Evolutionary conservation across 37 sponge, comb jelly and placozoan genomes (phyloP).

Genomic region (Agelas oroides): DNA sequence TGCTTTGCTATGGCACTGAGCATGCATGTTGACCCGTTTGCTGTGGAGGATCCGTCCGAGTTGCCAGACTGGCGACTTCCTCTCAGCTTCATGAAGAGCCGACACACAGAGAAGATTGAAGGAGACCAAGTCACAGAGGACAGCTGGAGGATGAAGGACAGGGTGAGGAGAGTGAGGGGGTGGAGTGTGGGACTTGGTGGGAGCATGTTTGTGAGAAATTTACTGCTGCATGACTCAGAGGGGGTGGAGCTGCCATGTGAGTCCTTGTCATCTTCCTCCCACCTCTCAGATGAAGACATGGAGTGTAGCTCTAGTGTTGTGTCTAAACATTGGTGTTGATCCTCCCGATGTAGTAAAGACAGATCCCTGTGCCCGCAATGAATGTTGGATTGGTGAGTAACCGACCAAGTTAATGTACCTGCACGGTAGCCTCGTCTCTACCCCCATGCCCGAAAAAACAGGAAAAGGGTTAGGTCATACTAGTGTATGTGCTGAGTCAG

Average conservation of each 20-base stretch:
- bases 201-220: too few relatives aligned
- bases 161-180: conserved; percentile 71
- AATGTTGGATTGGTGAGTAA: conserved; percentile 96
- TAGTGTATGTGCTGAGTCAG: too few relatives aligned
- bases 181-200: too few relatives aligned
- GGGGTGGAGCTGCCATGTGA: too few relatives aligned
- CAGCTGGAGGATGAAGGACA: conserved; percentile 83
- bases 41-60: conserved; percentile 64
- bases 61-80: conserved; percentile 85
- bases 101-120: conserved; percentile 64
- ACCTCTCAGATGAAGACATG: conserved; percentile 89
- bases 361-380: conserved; percentile 89
- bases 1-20: neutral
- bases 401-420: too few relatives aligned
- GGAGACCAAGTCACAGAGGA: conserved; percentile 4
- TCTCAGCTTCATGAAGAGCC: conserved; percentile 83
- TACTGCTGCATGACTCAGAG: too few relatives aligned
- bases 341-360: conserved; percentile 95
- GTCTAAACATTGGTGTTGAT: conserved; percentile 94
- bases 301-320: conserved; percentile 83
- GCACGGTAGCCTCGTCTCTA: too few relatives aligned
- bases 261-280: too few relatives aligned
- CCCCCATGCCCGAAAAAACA: too few relatives aligned
- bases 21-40: conserved; percentile 41
- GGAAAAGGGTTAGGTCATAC: too few relatives aligned